These are phyloP conservation scores for Haplochromis vanheusdeni DNA, from an alignment of 2,113 vertebrate genomes.

Conservation along the genomic window DNA sequence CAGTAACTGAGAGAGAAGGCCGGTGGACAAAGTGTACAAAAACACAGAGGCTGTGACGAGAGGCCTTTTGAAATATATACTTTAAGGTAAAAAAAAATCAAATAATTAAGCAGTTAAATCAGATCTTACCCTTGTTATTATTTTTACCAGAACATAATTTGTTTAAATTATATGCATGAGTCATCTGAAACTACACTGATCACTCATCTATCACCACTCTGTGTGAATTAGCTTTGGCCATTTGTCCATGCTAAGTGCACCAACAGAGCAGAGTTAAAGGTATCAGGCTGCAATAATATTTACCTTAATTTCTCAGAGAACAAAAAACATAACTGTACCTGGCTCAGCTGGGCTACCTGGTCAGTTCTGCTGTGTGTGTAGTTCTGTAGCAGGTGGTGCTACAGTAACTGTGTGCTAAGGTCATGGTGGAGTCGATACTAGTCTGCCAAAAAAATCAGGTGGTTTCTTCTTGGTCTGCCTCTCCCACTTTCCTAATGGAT, in stretches of 20 bases:
- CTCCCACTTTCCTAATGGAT: background rate
- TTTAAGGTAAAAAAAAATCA: background rate
- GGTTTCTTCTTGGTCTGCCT: background rate
- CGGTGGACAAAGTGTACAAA: slow-evolving; percentile 1
- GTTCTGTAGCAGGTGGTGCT: background rate
- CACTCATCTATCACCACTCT: background rate
- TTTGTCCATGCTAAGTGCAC: slow-evolving; percentile 6
- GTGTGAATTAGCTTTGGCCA: background rate
- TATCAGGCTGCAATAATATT: slow-evolving; percentile 65
- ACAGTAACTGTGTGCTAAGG: background rate
- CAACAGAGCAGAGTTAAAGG: background rate
- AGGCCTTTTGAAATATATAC: background rate
- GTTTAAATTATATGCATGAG: slow-evolving; percentile 7
- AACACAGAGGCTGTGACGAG: background rate
- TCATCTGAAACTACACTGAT: slow-evolving; percentile 3
- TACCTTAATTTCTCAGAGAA: slow-evolving; percentile 52
- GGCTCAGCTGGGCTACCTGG: slow-evolving; percentile 34
- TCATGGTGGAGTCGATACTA: background rate
- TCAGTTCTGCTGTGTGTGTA: slow-evolving; percentile 8
- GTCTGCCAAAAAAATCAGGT: slow-evolving; percentile 13
- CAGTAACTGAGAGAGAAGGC: background rate
- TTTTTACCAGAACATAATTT: background rate
- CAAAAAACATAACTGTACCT: slow-evolving; percentile 64
- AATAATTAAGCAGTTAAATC: background rate
- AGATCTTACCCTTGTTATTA: background rate